Evolutionary conservation across 1,140 invertebrate species (phyloP).

Genomic region (Anastatus disparis): DNA sequence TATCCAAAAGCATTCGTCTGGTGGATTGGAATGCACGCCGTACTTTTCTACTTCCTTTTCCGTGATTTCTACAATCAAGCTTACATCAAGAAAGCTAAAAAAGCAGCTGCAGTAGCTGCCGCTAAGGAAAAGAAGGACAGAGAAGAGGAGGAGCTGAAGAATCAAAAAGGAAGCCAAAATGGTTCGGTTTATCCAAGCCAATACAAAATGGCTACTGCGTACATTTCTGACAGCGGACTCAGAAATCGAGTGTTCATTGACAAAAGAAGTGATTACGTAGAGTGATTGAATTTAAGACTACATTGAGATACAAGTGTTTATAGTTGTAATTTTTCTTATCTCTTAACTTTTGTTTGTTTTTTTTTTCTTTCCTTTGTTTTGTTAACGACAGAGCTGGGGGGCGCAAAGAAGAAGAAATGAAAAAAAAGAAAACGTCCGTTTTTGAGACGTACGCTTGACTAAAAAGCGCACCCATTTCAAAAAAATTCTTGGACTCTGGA

Average conservation of each 20-base stretch:
- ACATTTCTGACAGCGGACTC: slow-evolving; percentile 60
- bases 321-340: no score
- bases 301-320: no score
- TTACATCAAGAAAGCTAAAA: slow-evolving; percentile 65
- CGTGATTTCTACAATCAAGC: slow-evolving; percentile 79
- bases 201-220: slow-evolving; percentile 63
- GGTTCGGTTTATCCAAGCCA: slow-evolving; percentile 55
- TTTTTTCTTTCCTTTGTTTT: no score
- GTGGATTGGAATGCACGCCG: slow-evolving; percentile 78
- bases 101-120: not conserved
- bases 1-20: slow-evolving; percentile 81
- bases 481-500: no score
- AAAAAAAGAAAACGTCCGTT: no score
- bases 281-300: no score
- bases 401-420: no score
- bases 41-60: slow-evolving; percentile 85
- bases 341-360: no score
- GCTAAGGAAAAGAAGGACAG: not conserved
- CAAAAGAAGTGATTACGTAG: slow-evolving; percentile 13
- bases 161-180: slow-evolving; percentile 34
- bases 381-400: no score
- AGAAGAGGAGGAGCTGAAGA: not conserved
- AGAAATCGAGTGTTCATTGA: slow-evolving; percentile 64
- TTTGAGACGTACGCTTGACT: no score
- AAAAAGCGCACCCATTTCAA: no score